phyloP scores from a whole-genome alignment of 1,140 invertebrate species.

The Mycetomoellerius zeteki region DNA sequence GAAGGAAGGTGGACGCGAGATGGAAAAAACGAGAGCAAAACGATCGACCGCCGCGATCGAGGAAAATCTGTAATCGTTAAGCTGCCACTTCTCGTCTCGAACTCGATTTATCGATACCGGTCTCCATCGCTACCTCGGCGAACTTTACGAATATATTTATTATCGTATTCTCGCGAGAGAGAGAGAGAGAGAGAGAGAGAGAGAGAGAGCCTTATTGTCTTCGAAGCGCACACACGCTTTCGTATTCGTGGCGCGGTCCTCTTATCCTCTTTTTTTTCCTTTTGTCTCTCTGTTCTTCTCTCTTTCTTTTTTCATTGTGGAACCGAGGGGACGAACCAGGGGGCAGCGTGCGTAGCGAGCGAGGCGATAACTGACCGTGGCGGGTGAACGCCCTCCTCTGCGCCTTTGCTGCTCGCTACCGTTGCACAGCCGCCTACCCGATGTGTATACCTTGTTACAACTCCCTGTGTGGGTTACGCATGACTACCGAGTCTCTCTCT shows the following conservation, averaged over 20 bases:
- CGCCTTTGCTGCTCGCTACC: slow-evolving; percentile 65
- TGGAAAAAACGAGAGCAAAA: slow-evolving; percentile 40
- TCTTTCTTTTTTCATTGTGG: slow-evolving; percentile 33
- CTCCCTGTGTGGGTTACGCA: slow-evolving; percentile 64
- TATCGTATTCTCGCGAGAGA: slow-evolving; percentile 8
- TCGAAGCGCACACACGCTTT: slow-evolving; percentile 56
- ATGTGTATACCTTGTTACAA: slow-evolving; percentile 76
- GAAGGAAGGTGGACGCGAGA: slow-evolving; percentile 3
- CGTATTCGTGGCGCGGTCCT: slow-evolving; percentile 41
- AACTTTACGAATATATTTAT: not conserved
- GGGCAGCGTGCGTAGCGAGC: slow-evolving; percentile 49
- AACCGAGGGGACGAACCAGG: slow-evolving; percentile 46
- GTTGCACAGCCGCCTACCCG: slow-evolving; percentile 73
- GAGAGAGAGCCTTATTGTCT: slow-evolving; percentile 64
- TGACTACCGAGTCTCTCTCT: slow-evolving; percentile 10
- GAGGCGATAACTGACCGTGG: slow-evolving; percentile 70
- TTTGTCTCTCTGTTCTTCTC: not conserved
- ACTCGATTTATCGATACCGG: slow-evolving; percentile 9
- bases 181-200: slow-evolving; percentile 18
- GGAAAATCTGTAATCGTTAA: slow-evolving; percentile 42
- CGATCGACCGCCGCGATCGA: slow-evolving; percentile 19
- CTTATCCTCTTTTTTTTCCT: slow-evolving; percentile 3
- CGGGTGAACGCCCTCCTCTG: slow-evolving; percentile 82
- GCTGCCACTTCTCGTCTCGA: not conserved
- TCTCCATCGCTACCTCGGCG: slow-evolving; percentile 1